Evolutionary conservation across 2,888 invertebrate species (phyloP).

Genomic region (Rhimphoctona megacephalus): DNA sequence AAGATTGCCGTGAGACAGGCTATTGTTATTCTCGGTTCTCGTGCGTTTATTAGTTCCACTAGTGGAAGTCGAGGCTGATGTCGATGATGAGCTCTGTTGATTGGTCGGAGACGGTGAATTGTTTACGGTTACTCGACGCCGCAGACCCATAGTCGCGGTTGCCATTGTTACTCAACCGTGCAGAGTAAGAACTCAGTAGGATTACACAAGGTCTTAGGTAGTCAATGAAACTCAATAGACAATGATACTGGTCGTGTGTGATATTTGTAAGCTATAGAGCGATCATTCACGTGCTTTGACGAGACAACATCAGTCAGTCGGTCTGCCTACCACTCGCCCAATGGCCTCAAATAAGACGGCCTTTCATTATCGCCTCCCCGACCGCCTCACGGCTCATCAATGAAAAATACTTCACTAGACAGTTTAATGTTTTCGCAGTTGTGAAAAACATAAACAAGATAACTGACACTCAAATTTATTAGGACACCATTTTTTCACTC

Average conservation of each 20-base stretch:
- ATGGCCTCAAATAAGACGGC: constrained; percentile 38
- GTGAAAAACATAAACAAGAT: constrained; percentile 6
- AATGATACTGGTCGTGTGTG: neutral
- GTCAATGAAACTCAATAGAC: constrained; percentile 36
- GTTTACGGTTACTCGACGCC: constrained; percentile 83
- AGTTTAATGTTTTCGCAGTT: neutral
- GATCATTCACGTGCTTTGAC: constrained; percentile 36
- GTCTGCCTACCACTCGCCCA: constrained; percentile 10
- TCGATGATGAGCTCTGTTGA: constrained; percentile 77
- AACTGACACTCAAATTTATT: constrained; percentile 19
- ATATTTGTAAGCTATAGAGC: constrained; percentile 41
- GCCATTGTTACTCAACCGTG: constrained; percentile 77
- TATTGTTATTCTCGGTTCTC: constrained; percentile 84
- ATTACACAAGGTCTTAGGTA: constrained; percentile 35
- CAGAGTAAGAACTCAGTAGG: constrained; percentile 3
- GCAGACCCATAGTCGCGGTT: constrained; percentile 83
- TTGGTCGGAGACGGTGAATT: constrained; percentile 77
- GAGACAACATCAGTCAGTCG: constrained; percentile 35
- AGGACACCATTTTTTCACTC: constrained; percentile 21
- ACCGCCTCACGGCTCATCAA: constrained; percentile 1
- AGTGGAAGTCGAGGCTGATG: constrained; percentile 68
- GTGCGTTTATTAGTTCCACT: constrained; percentile 79
- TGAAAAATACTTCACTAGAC: constrained; percentile 29
- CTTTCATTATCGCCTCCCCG: constrained; percentile 46
- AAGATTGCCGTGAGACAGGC: constrained; percentile 83